Percentiles rank a stretch among this genome's conserved stretches.
phyloP scores from a whole-genome alignment of 2,113 vertebrate species.

The Platichthys flesus region DNA sequence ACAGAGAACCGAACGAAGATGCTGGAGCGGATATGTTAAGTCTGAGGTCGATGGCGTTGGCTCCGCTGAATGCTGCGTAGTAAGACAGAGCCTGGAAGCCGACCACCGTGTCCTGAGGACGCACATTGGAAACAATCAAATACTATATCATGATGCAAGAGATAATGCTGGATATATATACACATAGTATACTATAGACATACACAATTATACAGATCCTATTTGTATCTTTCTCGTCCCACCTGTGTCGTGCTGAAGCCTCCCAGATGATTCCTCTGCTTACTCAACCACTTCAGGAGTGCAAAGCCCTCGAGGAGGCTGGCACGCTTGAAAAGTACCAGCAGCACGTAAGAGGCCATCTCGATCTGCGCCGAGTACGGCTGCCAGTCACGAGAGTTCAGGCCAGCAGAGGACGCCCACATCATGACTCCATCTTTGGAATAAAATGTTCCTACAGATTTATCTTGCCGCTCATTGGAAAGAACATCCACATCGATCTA shows the following conservation, averaged over 20 bases:
- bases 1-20: constrained; percentile 54
- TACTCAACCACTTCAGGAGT: constrained; percentile 89
- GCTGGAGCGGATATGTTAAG: constrained; percentile 66
- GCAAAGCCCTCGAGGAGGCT: constrained; percentile 81
- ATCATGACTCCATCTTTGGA: constrained; percentile 82
- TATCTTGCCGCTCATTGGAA: neutral
- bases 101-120: constrained; percentile 86
- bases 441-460: constrained; percentile 1
- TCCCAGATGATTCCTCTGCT: constrained; percentile 86
- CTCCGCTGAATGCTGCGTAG: constrained; percentile 81
- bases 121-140: neutral
- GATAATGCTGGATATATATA: too few relatives aligned
- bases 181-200: too few relatives aligned
- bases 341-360: constrained; percentile 85
- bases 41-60: constrained; percentile 78
- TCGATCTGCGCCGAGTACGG: constrained; percentile 86
- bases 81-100: constrained; percentile 88
- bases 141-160: neutral
- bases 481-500: neutral
- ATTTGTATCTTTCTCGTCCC: neutral
- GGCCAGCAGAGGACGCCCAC: constrained; percentile 81
- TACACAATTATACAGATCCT: too few relatives aligned
- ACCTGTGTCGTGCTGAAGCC: constrained; percentile 91
- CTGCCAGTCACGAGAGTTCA: constrained; percentile 79
- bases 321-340: constrained; percentile 79